Conservation (phyloP, 2,797 vertebrate genomes). For the Glossophaga mutica region DNA sequence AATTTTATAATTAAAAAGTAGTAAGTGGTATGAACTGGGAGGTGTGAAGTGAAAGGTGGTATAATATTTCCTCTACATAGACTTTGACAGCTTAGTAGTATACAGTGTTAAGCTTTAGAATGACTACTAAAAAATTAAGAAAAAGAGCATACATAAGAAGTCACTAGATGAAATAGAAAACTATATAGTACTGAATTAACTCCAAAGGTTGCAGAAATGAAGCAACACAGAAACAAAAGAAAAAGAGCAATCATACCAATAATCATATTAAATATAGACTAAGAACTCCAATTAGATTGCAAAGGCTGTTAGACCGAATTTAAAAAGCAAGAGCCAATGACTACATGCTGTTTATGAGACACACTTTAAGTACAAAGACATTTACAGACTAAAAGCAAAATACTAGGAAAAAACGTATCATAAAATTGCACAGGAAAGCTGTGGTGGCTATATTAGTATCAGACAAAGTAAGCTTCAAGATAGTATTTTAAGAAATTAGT, state of each 20-base stretch:
- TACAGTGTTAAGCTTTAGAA: background rate
- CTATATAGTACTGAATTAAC: background rate
- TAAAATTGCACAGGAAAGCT: background rate
- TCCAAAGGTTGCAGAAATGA: background rate
- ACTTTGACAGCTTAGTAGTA: background rate
- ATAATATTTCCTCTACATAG: background rate
- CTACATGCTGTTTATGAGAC: background rate
- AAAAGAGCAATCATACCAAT: background rate
- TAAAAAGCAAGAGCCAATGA: background rate
- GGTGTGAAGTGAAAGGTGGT: background rate
- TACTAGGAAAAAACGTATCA: background rate
- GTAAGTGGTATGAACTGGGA: background rate
- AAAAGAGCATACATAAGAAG: background rate
- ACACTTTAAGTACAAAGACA: background rate
- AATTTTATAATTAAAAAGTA: background rate
- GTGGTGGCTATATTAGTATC: background rate
- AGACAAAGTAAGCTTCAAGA: background rate
- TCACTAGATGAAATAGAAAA: background rate
- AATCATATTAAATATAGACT: background rate
- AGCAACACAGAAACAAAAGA: conserved; percentile 26
- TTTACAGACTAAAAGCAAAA: conserved; percentile 19
- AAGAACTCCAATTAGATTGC: background rate
- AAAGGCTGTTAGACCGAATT: background rate
- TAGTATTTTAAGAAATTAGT: background rate
- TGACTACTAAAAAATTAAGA: conserved; percentile 1